Base-by-base conservation (phyloP, 37 sponge, comb jelly and placozoan species). In the Ephydatia muelleri region DNA sequence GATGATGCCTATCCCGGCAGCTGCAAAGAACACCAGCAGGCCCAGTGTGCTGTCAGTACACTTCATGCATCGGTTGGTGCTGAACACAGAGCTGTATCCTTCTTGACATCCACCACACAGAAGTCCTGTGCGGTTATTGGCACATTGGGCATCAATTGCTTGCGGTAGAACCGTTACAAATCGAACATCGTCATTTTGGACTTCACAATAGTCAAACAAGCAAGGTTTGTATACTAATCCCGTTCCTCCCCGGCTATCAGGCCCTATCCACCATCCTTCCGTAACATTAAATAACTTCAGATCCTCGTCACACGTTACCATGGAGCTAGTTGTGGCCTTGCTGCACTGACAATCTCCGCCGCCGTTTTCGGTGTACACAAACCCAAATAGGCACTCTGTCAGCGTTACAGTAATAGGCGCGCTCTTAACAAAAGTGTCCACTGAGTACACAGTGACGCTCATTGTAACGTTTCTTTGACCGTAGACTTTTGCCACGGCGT, bases 81-180 rank as follows among this genome's bases (percentile, higher is more conserved):
- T 85, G 48, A 89, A 80, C 19, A 73, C n/a, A 0, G 67, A 2
- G 72, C 90, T 84, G 57, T 75, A 80, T 6, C 64, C 70, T 22
- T 79, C 75, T 0, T 31, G n/a, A 43, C 90, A 89, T 27, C 75
- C 3, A 8, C 85, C 85, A 84, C 90, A 89, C 0, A 49, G 77
- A 32, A 89, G 39, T 22, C 90, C 90, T 27, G 71, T 49, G 21
- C 85, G 36, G 8, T 84, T 13, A 6, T 43, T 43, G 43, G 43
- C 6, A 75, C 87, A 87, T 38, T 73, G 82, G 22, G 26, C 27
- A 57, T 87, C 82, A 80, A 87, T 67, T 31, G 74, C 76, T 0
- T 14, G 34, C 26, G 65, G 74, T n/a, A 8, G 43, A 43, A 43
- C 43, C 6, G 43, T 43, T 43, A 43, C 43, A 43, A 6, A 43